Base-by-base conservation (phyloP, 2,797 vertebrate genomes). In the Aselliscus stoliczkanus region DNA sequence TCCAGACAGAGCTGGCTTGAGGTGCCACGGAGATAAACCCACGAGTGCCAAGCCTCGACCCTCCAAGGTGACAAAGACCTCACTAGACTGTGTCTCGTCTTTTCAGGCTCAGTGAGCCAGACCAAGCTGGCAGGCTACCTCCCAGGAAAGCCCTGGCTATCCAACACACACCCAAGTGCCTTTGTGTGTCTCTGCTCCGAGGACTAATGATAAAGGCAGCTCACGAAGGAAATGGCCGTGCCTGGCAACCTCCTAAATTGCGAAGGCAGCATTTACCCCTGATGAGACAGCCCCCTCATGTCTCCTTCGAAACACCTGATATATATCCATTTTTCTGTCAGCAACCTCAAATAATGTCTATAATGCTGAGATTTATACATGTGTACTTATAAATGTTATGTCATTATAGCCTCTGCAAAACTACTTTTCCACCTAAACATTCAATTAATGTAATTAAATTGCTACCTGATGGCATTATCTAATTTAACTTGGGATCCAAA, bases 381-480 rank as follows among this genome's bases (percentile, higher is more conserved):
- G 96, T 97, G 96, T 96, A 82, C 96, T 97, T 98, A 98, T 29
- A 98, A 98, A 98, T 93, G 96, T 92, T 94, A 96, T 97, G 98
- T 97, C 97, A 97, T 98, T 97, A 98, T 96, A 96, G 98, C 96
- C 95, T 96, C 93, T 96, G 95, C 96, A 98, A 98, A 98, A 97
- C 97, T 98, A 97, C 98, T 97, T 98, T 97, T 97, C 98, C 82
- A 73, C 97, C 95, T 98, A 98, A 98, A 98, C 98, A 97, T 98
- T 98, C 98, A 98, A 98, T 98, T 98, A 98, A 98, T 98, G 97
- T 98, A 98, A 98, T 98, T 98, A 98, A 98, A 98, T 98, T 98
- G 98, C 98, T 98, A 98, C 98, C 98, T 98, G 98, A 98, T 18
- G 92, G 98, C 98, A 98, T 98, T 98, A 98, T 98, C 98, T 98